Percentiles rank a stretch among this genome's conserved stretches.
Conservation (phyloP, 2,113 vertebrate species). For the Sapayoa aenigma region DNA sequence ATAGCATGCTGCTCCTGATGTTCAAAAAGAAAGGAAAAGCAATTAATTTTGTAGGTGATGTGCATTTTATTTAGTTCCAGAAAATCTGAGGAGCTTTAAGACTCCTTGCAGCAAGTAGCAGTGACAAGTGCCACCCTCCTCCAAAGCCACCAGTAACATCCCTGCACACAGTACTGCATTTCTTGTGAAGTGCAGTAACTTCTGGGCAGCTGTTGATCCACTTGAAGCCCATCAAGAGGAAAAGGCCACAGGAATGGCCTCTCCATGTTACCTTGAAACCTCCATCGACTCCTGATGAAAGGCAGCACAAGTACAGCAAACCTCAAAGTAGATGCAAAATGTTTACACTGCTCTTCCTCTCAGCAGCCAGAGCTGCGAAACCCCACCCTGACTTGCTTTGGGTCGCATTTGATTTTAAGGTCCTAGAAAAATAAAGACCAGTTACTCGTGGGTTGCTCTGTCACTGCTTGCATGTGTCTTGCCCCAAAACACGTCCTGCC, state of each 20-base stretch:
- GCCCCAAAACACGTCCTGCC: rapidly evolving
- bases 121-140: neutral
- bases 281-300: neutral
- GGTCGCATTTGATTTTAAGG: neutral
- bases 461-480: neutral
- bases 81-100: neutral
- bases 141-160: neutral
- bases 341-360: neutral
- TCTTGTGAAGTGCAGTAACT: neutral
- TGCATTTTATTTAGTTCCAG: neutral
- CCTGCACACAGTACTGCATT: neutral
- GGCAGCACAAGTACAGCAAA: neutral
- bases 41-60: neutral
- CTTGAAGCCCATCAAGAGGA: neutral
- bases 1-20: neutral
- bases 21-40: neutral
- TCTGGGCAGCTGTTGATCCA: neutral
- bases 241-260: neutral
- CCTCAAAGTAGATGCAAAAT: neutral
- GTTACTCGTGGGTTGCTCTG: neutral
- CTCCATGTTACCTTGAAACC: neutral
- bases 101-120: neutral
- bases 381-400: neutral
- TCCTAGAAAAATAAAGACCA: neutral
- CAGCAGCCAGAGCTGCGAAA: neutral